Base-by-base conservation (phyloP, 2,113 vertebrate species). In the Bubo scandiacus region DNA sequence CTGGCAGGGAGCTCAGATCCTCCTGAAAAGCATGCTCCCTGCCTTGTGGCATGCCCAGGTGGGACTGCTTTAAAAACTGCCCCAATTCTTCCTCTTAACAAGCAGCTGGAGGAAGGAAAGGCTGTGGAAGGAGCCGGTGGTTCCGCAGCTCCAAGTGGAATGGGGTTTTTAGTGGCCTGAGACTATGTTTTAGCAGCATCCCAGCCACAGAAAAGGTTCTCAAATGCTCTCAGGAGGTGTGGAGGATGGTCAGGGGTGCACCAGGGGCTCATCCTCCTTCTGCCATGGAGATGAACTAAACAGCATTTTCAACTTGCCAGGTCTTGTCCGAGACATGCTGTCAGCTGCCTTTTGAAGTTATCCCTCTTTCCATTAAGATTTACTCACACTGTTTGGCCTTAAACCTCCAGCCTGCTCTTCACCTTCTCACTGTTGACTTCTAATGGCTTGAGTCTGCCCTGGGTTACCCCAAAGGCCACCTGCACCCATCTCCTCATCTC, bases 301-400 rank as follows among this genome's bases (percentile, higher is more conserved):
- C 3, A 66, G 27, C 6, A 4, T 62, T 81, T 90, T 63, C 45
- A 71, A 8, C 30, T 81, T 0, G 0, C 27, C 40, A 57, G 13
- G 30, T 40, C 34, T 66, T 70, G 36, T 52, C 36, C 0, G 0
- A 74, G 70, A 40, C 8, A 3, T 0, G 2, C 6, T 55, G 26
- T n/a, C 21, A 83, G 25, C 15, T 51, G 61, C 36, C 8, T 90
- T 66, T 45, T 49, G 34, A 65, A 43, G 29, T 15, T 10, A 14
- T 8, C 15, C 26, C 14, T 7, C 15, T 47, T 65, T 77, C 87
- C 26, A 15, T 45, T 25, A 36, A 43, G 20, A 38, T 51, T 77
- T 51, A 15, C 6, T 70, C 10, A 6, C 21, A 7, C 20, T 15
- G 11, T 40, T 73, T 63, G 42, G 7, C 16, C 25, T 36, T 16